These are phyloP conservation scores for Cryptocephalus primarius DNA, from an alignment of 2,888 invertebrate species.

Conservation along the genomic window DNA sequence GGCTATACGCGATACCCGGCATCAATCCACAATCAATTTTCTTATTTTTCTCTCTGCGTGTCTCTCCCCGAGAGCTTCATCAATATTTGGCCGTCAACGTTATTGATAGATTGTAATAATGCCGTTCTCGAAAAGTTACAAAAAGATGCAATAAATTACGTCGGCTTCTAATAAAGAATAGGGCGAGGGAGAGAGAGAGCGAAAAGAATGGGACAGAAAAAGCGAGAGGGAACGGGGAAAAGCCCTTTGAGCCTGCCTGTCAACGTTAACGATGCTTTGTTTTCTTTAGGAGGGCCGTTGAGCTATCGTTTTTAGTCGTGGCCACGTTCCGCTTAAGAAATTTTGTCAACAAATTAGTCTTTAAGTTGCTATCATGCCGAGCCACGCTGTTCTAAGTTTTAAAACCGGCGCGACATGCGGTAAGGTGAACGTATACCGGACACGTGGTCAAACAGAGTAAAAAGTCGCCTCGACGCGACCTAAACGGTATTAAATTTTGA, in stretches of 20 bases:
- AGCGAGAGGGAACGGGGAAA: background rate
- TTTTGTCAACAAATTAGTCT: slow-evolving; percentile 34
- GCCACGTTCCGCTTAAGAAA: slow-evolving; percentile 35
- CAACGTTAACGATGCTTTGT: slow-evolving; percentile 15
- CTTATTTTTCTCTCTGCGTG: no score
- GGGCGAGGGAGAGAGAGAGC: background rate
- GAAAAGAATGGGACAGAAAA: no score
- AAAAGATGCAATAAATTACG: slow-evolving; percentile 9
- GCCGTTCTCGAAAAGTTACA: slow-evolving; percentile 3
- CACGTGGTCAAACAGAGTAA: no score
- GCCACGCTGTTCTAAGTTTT: slow-evolving; percentile 8
- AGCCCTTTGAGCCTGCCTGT: slow-evolving; percentile 2
- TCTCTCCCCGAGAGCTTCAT: no score
- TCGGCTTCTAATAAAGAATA: slow-evolving; percentile 3
- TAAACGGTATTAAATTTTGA: no score
- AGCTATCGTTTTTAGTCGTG: slow-evolving; percentile 26
- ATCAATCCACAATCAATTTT: no score
- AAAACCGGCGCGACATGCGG: background rate
- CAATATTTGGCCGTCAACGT: no score
- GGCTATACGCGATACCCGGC: no score
- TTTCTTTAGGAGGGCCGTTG: slow-evolving; percentile 25
- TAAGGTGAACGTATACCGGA: background rate
- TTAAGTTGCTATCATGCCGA: slow-evolving; percentile 16
- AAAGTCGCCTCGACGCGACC: no score
- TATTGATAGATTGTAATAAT: slow-evolving; percentile 4